Conservation (phyloP, 2,797 vertebrate species). For the Mormyrops boulengeri region DNA sequence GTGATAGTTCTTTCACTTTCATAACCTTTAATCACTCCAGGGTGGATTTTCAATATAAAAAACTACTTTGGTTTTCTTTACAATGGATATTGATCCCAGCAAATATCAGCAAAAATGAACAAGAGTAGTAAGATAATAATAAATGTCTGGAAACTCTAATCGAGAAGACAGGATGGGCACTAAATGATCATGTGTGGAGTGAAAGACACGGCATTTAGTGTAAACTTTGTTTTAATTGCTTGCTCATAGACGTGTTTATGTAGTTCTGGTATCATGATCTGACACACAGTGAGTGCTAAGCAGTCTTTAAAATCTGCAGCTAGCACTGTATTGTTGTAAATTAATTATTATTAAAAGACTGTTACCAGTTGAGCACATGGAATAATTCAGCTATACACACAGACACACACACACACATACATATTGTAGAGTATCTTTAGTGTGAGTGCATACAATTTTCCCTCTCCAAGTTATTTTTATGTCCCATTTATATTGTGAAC, state of each 20-base stretch:
- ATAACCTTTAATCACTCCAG: neutral
- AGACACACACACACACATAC: neutral
- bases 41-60: neutral
- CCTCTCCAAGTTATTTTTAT: constrained; percentile 38
- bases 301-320: neutral
- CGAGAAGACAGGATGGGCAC: neutral
- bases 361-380: neutral
- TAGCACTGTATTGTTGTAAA: neutral
- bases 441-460: constrained; percentile 40
- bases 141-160: neutral
- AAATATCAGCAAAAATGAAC: neutral
- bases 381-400: neutral
- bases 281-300: neutral
- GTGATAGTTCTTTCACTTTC: neutral
- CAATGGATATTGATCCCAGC: neutral
- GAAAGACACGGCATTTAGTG: neutral
- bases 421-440: neutral
- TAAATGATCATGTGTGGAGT: neutral
- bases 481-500: constrained; percentile 39
- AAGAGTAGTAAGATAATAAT: neutral
- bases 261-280: neutral
- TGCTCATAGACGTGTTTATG: neutral
- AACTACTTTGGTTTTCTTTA: neutral
- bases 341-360: neutral
- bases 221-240: neutral